phyloP scores from a whole-genome alignment of 2,797 vertebrate genomes.

The Acanthornis magna region DNA sequence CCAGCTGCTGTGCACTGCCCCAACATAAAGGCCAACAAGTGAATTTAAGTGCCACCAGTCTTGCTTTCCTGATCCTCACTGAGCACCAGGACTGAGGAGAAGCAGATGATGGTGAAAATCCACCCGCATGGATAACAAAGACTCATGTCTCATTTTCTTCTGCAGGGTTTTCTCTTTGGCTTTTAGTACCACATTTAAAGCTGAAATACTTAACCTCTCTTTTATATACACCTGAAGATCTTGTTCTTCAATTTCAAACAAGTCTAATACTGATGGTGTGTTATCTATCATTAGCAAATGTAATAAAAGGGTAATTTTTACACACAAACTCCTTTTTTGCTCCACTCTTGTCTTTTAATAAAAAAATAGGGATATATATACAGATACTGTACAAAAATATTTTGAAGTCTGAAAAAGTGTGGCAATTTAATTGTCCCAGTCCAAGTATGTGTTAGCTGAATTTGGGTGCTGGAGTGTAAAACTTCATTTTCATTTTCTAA shows the following conservation, averaged over 20 bases:
- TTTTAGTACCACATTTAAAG: background rate
- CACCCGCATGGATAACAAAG: background rate
- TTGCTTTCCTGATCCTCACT: background rate
- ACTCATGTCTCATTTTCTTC: background rate
- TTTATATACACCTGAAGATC: background rate
- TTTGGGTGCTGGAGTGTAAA: background rate
- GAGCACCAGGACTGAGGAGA: background rate
- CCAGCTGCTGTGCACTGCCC: background rate
- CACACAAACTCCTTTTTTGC: background rate
- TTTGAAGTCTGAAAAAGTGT: background rate
- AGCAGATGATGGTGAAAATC: background rate
- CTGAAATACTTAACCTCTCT: background rate
- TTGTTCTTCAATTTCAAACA: background rate
- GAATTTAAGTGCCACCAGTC: background rate
- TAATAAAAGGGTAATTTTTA: background rate
- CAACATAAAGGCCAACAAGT: fast-evolving
- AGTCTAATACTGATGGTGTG: background rate
- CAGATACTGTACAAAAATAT: background rate
- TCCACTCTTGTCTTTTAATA: background rate
- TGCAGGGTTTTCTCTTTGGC: background rate
- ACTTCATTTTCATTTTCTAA: background rate
- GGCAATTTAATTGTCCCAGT: background rate
- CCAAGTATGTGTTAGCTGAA: background rate
- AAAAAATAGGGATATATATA: background rate
- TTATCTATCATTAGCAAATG: background rate